Conservation (phyloP, 2,113 vertebrate genomes). For the Cyanoliseus patagonus region DNA sequence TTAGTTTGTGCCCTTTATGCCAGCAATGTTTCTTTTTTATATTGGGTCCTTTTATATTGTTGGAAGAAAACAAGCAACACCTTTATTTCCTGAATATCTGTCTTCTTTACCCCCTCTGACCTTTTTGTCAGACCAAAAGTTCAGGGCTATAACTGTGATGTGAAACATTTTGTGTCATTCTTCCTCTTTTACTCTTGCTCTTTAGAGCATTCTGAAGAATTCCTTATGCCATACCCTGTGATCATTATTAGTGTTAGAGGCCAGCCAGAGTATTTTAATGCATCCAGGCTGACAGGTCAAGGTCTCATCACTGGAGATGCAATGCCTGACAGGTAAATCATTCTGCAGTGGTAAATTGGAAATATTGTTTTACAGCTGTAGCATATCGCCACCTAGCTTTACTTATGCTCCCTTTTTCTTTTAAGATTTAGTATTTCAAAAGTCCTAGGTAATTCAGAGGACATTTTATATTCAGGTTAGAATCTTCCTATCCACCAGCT, state of each 20-base stretch:
- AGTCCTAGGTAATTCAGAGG: neutral
- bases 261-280: slow-evolving; percentile 34
- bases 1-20: neutral
- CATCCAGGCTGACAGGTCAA: slow-evolving; percentile 17
- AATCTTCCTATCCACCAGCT: neutral
- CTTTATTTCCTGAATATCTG: slow-evolving; percentile 23
- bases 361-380: slow-evolving; percentile 13
- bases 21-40: neutral
- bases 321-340: slow-evolving; percentile 14
- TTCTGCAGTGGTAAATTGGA: neutral
- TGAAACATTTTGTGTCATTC: slow-evolving; percentile 22
- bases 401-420: neutral
- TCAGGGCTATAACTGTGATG: neutral
- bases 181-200: slow-evolving; percentile 15
- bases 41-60: neutral
- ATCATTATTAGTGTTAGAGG: slow-evolving; percentile 47
- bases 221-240: neutral
- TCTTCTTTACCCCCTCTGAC: slow-evolving; percentile 16
- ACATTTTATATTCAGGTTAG: neutral
- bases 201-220: slow-evolving; percentile 10
- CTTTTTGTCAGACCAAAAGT: slow-evolving; percentile 26
- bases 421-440: neutral
- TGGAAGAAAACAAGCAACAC: slow-evolving; percentile 10
- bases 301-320: neutral
- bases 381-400: slow-evolving; percentile 54